phyloP scores from a whole-genome alignment of 1,140 invertebrate genomes.

The Spodoptera frugiperda region DNA sequence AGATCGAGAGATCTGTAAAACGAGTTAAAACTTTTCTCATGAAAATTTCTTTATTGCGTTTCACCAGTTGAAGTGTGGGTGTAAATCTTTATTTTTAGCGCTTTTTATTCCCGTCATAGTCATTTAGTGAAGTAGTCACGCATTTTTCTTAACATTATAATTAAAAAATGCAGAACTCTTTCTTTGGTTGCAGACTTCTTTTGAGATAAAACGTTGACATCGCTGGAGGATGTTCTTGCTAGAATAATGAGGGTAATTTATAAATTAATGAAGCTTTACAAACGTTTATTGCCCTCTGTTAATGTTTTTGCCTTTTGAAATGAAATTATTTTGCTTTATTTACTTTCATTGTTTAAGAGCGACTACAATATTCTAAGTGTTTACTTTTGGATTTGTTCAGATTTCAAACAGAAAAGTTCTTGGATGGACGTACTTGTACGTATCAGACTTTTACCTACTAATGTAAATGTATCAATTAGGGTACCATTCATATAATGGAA shows the following conservation, averaged over 20 bases:
- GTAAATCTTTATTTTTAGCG: background rate
- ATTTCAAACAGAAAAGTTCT: too few relatives aligned
- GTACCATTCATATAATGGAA: too few relatives aligned
- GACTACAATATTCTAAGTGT: too few relatives aligned
- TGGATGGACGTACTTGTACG: too few relatives aligned
- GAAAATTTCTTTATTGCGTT: background rate
- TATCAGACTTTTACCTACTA: too few relatives aligned
- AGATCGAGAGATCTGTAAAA: background rate
- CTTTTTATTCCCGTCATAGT: conserved; percentile 12
- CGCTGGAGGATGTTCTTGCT: conserved; percentile 7
- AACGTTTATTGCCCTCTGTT: background rate
- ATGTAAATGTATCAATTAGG: too few relatives aligned
- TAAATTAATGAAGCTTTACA: conserved; percentile 21
- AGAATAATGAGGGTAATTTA: background rate
- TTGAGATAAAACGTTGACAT: conserved; percentile 9
- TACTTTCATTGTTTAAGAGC: too few relatives aligned
- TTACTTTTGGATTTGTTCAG: too few relatives aligned
- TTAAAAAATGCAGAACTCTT: conserved; percentile 4
- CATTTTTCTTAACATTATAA: conserved; percentile 11
- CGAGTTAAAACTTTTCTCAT: conserved; percentile 23
- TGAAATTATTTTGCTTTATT: too few relatives aligned
- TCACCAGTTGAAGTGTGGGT: background rate
- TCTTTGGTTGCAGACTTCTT: background rate
- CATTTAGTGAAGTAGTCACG: conserved; percentile 4
- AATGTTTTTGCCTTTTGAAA: too few relatives aligned